Conservation (phyloP, 1,140 invertebrate genomes). For the Drosophila gunungcola region DNA sequence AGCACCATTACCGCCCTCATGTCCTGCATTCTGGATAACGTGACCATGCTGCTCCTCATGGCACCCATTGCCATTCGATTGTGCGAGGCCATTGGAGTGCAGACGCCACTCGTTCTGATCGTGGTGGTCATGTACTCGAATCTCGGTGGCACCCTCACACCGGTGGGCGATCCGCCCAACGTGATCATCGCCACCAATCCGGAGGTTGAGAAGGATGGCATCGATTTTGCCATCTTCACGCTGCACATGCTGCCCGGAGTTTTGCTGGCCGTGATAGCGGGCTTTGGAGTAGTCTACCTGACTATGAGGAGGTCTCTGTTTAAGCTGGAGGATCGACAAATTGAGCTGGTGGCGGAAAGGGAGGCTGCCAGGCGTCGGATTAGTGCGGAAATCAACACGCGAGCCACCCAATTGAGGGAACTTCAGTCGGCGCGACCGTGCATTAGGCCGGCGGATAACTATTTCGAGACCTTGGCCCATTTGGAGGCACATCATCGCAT, state of each 20-base stretch:
- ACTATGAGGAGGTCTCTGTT: slow-evolving; percentile 89
- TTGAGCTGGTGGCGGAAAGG: slow-evolving; percentile 91
- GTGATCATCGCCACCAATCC: slow-evolving; percentile 92
- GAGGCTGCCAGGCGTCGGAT: slow-evolving; percentile 90
- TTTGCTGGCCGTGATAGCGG: slow-evolving; percentile 87
- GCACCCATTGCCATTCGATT: slow-evolving; percentile 93
- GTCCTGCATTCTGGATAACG: slow-evolving; percentile 94
- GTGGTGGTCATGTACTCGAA: slow-evolving; percentile 93
- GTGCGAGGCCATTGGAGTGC: slow-evolving; percentile 93
- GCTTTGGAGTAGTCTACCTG: slow-evolving; percentile 89
- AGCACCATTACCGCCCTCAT: slow-evolving; percentile 91
- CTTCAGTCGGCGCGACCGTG: neutral
- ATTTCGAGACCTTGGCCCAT: slow-evolving; percentile 40
- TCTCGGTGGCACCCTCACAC: slow-evolving; percentile 93
- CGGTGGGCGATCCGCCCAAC: slow-evolving; percentile 94
- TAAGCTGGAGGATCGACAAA: slow-evolving; percentile 88
- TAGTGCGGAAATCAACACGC: slow-evolving; percentile 90
- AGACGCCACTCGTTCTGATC: slow-evolving; percentile 91
- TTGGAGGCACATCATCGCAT: slow-evolving; percentile 78
- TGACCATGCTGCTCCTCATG: slow-evolving; percentile 93
- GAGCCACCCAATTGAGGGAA: slow-evolving; percentile 86
- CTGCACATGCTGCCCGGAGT: slow-evolving; percentile 92
- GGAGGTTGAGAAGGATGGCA: slow-evolving; percentile 87
- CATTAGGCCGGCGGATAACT: slow-evolving; percentile 87
- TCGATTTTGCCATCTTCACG: slow-evolving; percentile 91